Evolutionary conservation across 2,113 vertebrate species (phyloP).

Genomic region (Hymenochirus boettgeri): DNA sequence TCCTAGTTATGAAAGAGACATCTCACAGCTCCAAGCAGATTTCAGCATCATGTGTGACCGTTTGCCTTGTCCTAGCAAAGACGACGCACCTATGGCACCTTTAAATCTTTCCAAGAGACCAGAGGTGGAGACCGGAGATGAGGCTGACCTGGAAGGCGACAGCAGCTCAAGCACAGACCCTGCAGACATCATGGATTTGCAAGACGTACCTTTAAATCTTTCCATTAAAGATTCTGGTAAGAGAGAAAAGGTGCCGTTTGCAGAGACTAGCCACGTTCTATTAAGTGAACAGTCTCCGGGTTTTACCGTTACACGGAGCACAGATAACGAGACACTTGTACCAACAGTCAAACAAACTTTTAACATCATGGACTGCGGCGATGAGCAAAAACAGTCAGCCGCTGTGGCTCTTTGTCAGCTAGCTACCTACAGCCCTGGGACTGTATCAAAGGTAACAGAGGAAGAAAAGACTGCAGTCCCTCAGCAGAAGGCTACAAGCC

Average conservation of each 20-base stretch:
- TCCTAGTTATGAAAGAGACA: slow-evolving; percentile 53
- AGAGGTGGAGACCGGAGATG: slow-evolving; percentile 41
- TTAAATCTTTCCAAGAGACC: slow-evolving; percentile 86
- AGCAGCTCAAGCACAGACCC: slow-evolving; percentile 40
- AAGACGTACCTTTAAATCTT: slow-evolving; percentile 83
- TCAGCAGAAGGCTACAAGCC: neutral
- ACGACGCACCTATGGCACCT: slow-evolving; percentile 58
- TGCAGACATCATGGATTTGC: slow-evolving; percentile 52
- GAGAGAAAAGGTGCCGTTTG: slow-evolving; percentile 29
- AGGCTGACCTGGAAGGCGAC: slow-evolving; percentile 6
- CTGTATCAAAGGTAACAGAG: slow-evolving; percentile 16
- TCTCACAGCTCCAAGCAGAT: neutral
- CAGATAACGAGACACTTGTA: neutral
- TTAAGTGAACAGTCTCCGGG: neutral
- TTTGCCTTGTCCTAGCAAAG: slow-evolving; percentile 41
- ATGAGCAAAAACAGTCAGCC: slow-evolving; percentile 86
- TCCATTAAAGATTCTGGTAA: slow-evolving; percentile 72
- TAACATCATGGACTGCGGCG: slow-evolving; percentile 65
- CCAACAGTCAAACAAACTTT: slow-evolving; percentile 17
- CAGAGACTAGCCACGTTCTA: neutral
- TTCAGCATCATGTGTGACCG: neutral
- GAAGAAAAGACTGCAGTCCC: slow-evolving; percentile 25
- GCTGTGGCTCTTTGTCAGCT: slow-evolving; percentile 92
- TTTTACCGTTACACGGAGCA: neutral
- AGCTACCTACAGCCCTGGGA: slow-evolving; percentile 67